phyloP scores from a whole-genome alignment of 2,888 invertebrate species.

The Zeuzera pyrina region DNA sequence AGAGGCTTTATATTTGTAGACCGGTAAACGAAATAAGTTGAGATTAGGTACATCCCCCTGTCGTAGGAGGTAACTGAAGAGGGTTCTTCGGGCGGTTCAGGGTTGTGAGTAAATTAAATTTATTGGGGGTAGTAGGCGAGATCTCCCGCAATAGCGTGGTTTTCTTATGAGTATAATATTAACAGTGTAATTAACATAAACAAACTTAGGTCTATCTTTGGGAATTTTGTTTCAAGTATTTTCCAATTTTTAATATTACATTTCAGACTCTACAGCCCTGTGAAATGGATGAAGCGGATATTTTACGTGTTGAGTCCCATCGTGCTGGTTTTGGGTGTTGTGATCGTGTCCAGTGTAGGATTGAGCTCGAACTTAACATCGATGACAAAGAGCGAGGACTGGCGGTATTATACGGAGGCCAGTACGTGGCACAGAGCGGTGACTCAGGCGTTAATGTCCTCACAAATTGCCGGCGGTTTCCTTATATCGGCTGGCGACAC shows the following conservation, averaged over 20 bases:
- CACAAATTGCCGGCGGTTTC: constrained; percentile 50
- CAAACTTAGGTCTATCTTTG: not conserved
- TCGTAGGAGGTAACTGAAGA: no score
- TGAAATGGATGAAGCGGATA: constrained; percentile 48
- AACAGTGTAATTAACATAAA: not conserved
- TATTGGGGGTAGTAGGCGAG: no score
- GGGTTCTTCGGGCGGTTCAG: no score
- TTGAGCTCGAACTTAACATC: constrained; percentile 18
- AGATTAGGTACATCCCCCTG: no score
- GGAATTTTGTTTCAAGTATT: no score
- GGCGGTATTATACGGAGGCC: constrained; percentile 33
- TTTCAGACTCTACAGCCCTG: constrained; percentile 50
- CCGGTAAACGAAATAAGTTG: no score
- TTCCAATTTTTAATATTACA: no score
- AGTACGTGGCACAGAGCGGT: constrained; percentile 45
- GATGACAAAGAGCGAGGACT: constrained; percentile 24
- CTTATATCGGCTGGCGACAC: constrained; percentile 45
- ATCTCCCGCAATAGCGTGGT: no score
- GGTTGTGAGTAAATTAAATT: no score
- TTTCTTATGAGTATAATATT: no score
- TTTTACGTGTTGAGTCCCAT: constrained; percentile 37
- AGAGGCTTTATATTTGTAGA: no score
- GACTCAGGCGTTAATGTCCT: constrained; percentile 41
- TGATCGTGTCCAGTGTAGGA: constrained; percentile 28
- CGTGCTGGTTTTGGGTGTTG: constrained; percentile 26